Evolutionary conservation across 2,113 vertebrate species (phyloP).

Genomic region (Miniopterus natalensis): DNA sequence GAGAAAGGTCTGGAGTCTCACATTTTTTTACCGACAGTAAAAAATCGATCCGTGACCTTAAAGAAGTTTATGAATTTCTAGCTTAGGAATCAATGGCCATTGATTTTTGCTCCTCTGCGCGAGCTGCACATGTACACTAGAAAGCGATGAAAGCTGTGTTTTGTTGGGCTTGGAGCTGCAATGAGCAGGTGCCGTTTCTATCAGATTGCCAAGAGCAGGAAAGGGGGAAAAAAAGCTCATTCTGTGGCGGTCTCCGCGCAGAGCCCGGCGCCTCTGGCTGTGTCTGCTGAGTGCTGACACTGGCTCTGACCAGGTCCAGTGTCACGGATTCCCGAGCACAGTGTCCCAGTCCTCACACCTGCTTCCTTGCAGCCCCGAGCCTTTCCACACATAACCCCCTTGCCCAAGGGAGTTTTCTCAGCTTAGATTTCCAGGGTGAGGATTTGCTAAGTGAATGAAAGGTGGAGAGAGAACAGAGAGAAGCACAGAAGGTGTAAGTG

Average conservation of each 20-base stretch:
- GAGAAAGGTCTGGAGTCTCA: conserved; percentile 80
- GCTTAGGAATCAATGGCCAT: conserved; percentile 88
- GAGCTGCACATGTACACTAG: conserved; percentile 74
- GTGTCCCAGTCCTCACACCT: neutral
- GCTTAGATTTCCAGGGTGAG: neutral
- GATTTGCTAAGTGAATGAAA: neutral
- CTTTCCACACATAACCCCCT: neutral
- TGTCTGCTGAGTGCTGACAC: neutral
- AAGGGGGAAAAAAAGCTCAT: neutral
- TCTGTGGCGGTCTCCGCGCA: neutral
- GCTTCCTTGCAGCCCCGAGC: neutral
- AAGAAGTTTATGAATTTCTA: conserved; percentile 92
- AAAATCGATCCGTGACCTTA: conserved; percentile 91
- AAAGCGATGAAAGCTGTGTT: conserved; percentile 83
- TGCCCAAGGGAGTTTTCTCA: neutral
- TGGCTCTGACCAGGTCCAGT: neutral
- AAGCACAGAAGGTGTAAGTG: no score
- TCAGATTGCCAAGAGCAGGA: conserved; percentile 75
- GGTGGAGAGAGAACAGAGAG: no score
- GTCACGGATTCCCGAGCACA: neutral
- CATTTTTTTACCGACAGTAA: conserved; percentile 84
- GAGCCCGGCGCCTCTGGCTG: neutral
- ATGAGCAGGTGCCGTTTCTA: conserved; percentile 80
- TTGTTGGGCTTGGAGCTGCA: conserved; percentile 82
- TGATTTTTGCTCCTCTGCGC: conserved; percentile 86